These are phyloP conservation scores for Hylaeus anthracinus DNA, from an alignment of 1,140 invertebrate genomes.

Conservation along the genomic window DNA sequence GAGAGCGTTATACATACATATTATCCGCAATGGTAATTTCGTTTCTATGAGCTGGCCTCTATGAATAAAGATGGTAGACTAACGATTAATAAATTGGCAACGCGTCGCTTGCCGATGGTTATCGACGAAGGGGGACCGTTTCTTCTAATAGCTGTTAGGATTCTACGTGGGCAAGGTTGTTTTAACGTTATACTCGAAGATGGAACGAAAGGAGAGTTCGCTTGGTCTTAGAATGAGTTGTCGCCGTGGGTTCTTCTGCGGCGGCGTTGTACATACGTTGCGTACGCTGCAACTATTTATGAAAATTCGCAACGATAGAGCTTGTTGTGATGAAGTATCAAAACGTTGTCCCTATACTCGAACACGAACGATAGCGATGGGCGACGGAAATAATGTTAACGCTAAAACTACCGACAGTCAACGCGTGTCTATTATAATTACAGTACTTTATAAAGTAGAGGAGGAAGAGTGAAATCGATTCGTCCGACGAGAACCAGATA, in stretches of 20 bases:
- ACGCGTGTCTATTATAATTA: too few species aligned
- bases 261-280: conserved; percentile 14
- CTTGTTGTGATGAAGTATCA: background rate
- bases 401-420: too few species aligned
- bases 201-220: too few species aligned
- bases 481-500: too few species aligned
- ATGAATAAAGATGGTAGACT: conserved; percentile 48
- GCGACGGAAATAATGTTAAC: too few species aligned
- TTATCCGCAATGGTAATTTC: conserved; percentile 36
- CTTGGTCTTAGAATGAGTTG: background rate
- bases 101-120: conserved; percentile 48
- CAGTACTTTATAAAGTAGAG: too few species aligned
- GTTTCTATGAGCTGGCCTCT: conserved; percentile 64
- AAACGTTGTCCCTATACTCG: background rate
- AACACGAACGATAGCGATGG: too few species aligned
- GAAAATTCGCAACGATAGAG: background rate
- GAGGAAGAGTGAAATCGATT: too few species aligned
- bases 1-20: background rate
- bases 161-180: background rate
- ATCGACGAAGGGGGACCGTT: background rate
- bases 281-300: background rate
- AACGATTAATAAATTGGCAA: conserved; percentile 24
- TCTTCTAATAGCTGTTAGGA: background rate
- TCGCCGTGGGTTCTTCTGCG: background rate
- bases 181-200: background rate